These are phyloP conservation scores for Proteles cristata DNA, from an alignment of 2,113 vertebrate species.

Conservation along the genomic window DNA sequence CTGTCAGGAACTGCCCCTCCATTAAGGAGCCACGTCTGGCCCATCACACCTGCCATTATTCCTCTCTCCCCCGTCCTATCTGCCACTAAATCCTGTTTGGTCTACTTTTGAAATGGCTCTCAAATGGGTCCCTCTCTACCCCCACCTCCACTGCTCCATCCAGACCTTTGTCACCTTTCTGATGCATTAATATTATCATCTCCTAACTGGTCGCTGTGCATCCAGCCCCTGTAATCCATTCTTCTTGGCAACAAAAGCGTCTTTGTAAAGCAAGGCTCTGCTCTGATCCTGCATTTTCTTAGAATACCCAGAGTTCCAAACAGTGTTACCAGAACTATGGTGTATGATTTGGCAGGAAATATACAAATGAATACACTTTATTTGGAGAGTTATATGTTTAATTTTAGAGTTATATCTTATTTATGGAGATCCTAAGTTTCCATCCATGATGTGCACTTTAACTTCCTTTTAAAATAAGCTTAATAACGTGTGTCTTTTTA, in stretches of 20 bases:
- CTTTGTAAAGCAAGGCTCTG: neutral
- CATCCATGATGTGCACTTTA: neutral
- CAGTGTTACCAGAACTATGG: rapidly evolving
- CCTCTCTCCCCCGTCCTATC: neutral
- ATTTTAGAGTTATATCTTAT: neutral
- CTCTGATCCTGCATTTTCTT: rapidly evolving
- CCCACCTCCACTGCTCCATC: rapidly evolving
- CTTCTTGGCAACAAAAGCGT: neutral
- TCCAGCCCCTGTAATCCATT: neutral
- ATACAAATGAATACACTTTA: neutral
- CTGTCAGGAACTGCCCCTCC: conserved; percentile 62
- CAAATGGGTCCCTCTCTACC: neutral
- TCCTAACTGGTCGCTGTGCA: neutral
- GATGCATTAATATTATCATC: neutral
- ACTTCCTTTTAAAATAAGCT: neutral
- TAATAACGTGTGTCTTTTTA: neutral
- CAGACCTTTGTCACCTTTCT: neutral
- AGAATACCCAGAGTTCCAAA: neutral
- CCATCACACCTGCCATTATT: neutral
- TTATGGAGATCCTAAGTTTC: neutral
- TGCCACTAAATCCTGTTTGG: neutral
- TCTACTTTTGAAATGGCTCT: conserved; percentile 44
- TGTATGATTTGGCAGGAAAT: neutral
- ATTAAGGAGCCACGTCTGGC: conserved; percentile 4
- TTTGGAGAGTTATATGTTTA: neutral